Conservation (phyloP, 2,113 vertebrate species). For the Oreochromis niloticus region DNA sequence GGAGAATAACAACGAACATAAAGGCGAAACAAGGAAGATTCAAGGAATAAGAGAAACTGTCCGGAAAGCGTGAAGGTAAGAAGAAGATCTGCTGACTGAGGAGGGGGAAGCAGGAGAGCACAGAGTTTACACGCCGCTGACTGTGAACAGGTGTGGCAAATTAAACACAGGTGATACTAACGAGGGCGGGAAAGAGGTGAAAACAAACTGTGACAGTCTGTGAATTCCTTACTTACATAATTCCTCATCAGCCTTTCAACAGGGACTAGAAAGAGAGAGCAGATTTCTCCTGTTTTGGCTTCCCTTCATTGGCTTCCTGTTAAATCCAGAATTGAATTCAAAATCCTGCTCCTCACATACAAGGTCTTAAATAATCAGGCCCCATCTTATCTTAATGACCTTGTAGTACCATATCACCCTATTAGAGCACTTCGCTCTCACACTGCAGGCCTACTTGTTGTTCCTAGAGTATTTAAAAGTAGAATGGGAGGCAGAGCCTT, state of each 20-base stretch:
- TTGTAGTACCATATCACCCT: neutral
- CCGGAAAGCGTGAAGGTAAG: neutral
- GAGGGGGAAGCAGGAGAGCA: neutral
- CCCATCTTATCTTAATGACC: neutral
- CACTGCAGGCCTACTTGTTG: too few relatives aligned
- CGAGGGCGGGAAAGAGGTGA: neutral
- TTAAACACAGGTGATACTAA: too few relatives aligned
- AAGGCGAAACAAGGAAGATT: neutral
- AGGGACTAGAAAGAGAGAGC: neutral
- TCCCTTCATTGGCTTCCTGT: neutral
- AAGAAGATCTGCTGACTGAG: neutral
- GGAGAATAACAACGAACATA: neutral
- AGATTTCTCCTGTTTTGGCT: neutral
- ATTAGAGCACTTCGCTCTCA: neutral
- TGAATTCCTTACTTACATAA: neutral
- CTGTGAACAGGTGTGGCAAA: too few relatives aligned
- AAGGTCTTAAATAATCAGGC: neutral
- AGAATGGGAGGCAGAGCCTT: too few relatives aligned
- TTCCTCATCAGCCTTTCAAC: neutral
- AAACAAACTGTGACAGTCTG: neutral
- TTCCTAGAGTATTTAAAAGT: too few relatives aligned
- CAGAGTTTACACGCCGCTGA: too few relatives aligned
- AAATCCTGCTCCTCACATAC: too few relatives aligned
- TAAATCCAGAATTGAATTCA: too few relatives aligned
- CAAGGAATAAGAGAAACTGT: neutral